A percentile compares a stretch with the other conserved stretches of the same genome.
Conservation (phyloP, 2,113 vertebrate genomes). For the Lepus europaeus region DNA sequence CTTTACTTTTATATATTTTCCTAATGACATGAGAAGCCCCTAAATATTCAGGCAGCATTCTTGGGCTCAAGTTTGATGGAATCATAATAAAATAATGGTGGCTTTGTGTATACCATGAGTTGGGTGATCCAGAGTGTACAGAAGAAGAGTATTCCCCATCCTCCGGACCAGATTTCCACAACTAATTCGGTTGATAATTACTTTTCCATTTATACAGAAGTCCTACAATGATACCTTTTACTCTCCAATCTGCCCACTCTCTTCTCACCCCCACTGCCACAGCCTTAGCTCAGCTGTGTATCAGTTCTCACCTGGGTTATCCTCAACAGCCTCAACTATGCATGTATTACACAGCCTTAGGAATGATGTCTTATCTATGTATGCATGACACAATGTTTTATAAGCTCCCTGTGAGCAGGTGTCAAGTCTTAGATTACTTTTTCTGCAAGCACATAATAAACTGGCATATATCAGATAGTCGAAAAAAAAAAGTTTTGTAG, state of each 20-base stretch:
- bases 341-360: background rate
- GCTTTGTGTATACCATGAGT: background rate
- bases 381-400: background rate
- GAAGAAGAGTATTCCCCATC: background rate
- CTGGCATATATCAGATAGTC: background rate
- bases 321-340: background rate
- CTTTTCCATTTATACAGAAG: background rate
- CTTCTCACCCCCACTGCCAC: background rate
- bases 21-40: background rate
- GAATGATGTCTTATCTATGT: background rate
- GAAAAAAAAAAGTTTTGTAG: background rate
- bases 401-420: background rate
- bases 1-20: background rate
- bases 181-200: background rate
- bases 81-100: background rate
- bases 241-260: background rate
- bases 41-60: background rate
- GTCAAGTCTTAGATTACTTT: background rate
- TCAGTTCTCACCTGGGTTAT: background rate
- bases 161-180: background rate
- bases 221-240: background rate
- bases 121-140: background rate
- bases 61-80: background rate
- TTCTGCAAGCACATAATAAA: slow-evolving; percentile 17
- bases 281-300: background rate